Base-by-base conservation (phyloP, 2,113 vertebrate genomes). In the Daphoenositta chrysoptera region DNA sequence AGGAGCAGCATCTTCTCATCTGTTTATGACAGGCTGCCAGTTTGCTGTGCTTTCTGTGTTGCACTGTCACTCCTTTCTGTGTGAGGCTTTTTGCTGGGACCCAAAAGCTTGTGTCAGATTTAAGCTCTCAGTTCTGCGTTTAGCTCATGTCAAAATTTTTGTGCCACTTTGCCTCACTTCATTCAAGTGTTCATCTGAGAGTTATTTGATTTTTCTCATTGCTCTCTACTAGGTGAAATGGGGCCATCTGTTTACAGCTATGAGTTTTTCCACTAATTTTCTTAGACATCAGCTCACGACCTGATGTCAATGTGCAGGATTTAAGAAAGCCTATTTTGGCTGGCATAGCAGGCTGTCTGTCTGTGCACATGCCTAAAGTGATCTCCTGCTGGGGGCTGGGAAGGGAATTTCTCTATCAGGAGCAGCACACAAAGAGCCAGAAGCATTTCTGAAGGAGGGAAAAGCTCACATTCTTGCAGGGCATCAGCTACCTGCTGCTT, bases 311-410 rank as follows among this genome's bases (percentile, higher is more conserved):
- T 1, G 15, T 57, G 79, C 60, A 81, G n/a, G 68, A 39, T 93
- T 95, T 93, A 47, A 72, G 50, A 75, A 69, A 81, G 48, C 31
- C 85, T 92, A 58, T 94, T 96, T 87, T 94, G 93, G 93, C 90
- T 95, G 88, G 71, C 80, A 13, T 88, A 88, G 93, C 82, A 73
- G 87, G 82, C 85, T 90, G 66, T 15, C 91, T 5, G 21, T 48
- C 87, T 90, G 82, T 65, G 82, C 87, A 94, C 94, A 96, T 94
- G 87, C 91, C 91, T 87, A 47, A 95, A 90, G 54, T 5, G 7
- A 40, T 77, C 90, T 69, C 94, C 95, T 80, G 75, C 90, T 94
- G 93, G 79, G 87, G 79, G 63, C 33, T 63, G 3, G 47, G 54
- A 86, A 73, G 87, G 68, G 82, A 94, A 93, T 96, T 95, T 56